Evolutionary conservation across 1,140 invertebrate species (phyloP), one percentile per base, ranked within the genome.

Genomic region (Bacillus rossius): DNA sequence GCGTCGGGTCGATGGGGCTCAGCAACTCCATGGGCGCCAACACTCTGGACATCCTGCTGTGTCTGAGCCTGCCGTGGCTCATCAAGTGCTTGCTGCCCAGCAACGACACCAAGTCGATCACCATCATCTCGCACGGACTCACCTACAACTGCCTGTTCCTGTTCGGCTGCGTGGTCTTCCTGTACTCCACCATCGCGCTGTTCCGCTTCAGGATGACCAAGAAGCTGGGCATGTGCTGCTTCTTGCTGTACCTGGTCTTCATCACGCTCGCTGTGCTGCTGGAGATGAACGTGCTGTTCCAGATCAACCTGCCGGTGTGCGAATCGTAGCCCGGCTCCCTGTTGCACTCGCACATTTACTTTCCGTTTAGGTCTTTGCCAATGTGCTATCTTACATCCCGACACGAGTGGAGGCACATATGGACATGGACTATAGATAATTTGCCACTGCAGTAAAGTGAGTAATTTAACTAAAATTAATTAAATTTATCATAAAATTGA

Each of bases 21-120:
- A 91, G 88, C 7, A 93, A 93, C 64, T 86, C 89, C 0, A 68
- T 94, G 5, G 91, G 91, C 0, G 88, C 89, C 0, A 94, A 93
- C 64, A 91, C 89, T 0, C 75, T 94, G 65, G 90, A 92, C 56
- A 91, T 93, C 52, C 68, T 93, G 0, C 76, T 93, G n/a, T 92
- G 89, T n/a, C 73, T 94, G 10, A 89, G 89, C 2, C 65, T 92
- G 13, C 91, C 91, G 0, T 94, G 91, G 91, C 80, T 89, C 3
- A 85, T 92, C 42, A 89, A 84, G 64, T 84, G 84, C 2, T 69
- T 87, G 42, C 74, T 83, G 41, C 72, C 80, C 13, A 71, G 77
- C 1, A 71, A 61, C 0, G 68, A 78, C n/a, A 75, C 80, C 2
- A 47, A 16, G 10, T 29, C 13, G 62, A 75, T 1, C 55, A 55